A percentile compares a stretch with the other conserved stretches of the same genome.
Conservation (phyloP, 2,888 invertebrate genomes). For the Drosophila pseudotalamancana region DNA sequence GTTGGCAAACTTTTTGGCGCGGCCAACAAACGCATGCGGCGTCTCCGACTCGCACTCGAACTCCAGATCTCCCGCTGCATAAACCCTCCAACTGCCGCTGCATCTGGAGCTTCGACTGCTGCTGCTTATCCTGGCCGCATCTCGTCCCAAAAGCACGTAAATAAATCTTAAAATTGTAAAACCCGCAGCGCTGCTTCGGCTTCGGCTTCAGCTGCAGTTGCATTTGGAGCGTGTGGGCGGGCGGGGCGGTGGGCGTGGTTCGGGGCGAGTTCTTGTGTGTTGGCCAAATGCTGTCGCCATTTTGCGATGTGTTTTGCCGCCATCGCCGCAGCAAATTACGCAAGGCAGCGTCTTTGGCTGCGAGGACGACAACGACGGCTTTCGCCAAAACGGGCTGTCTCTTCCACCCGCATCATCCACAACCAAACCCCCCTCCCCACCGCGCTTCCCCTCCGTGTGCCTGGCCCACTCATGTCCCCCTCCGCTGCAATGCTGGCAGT, state of each 20-base stretch:
- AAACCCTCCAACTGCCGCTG: not conserved
- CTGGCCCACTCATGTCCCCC: too few relatives aligned
- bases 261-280: slow-evolving; percentile 9
- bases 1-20: slow-evolving; percentile 73
- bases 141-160: slow-evolving; percentile 78
- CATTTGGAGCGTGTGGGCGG: slow-evolving; percentile 18
- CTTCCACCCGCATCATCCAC: not conserved
- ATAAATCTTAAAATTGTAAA: slow-evolving; percentile 80
- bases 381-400: slow-evolving; percentile 21
- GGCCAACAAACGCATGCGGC: slow-evolving; percentile 73
- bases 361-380: slow-evolving; percentile 32
- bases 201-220: slow-evolving; percentile 39
- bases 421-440: not conserved
- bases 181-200: slow-evolving; percentile 64
- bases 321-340: slow-evolving; percentile 79
- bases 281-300: slow-evolving; percentile 72
- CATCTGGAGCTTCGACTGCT: not conserved
- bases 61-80: not conserved
- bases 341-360: slow-evolving; percentile 54
- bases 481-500: slow-evolving; percentile 38
- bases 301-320: slow-evolving; percentile 81
- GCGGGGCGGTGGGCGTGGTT: not conserved
- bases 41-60: not conserved
- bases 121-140: slow-evolving; percentile 56
- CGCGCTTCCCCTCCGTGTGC: not conserved